Percentiles rank a stretch among this genome's conserved stretches.
These are phyloP conservation scores for Agrochola lychnidis DNA, from an alignment of 2,888 invertebrate species.

Conservation along the genomic window DNA sequence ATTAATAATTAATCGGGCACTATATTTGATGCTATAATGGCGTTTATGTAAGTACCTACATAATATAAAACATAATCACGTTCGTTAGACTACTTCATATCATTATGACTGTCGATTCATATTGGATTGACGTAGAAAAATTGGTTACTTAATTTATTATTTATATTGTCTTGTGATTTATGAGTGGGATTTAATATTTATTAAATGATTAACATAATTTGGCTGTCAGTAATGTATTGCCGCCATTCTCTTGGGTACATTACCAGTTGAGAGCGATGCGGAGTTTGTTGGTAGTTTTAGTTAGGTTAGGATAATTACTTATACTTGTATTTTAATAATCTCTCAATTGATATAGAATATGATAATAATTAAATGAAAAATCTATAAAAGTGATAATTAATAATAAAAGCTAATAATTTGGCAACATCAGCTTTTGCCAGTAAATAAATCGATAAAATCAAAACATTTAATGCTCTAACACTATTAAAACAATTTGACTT, in stretches of 20 bases:
- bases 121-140: slow-evolving; percentile 11
- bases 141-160: slow-evolving; percentile 11
- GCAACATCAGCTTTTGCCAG: not conserved
- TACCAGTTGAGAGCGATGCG: too few species aligned
- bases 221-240: not conserved
- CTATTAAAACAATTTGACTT: slow-evolving; percentile 5
- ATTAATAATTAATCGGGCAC: slow-evolving; percentile 17
- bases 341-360: too few species aligned
- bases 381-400: too few species aligned
- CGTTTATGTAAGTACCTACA: not conserved
- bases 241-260: too few species aligned
- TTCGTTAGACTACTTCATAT: not conserved
- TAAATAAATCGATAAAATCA: not conserved
- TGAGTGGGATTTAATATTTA: slow-evolving; percentile 23
- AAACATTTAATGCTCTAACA: not conserved
- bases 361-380: too few species aligned
- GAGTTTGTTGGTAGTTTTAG: too few species aligned
- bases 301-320: too few species aligned
- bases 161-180: slow-evolving; percentile 10
- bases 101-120: not conserved
- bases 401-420: not conserved
- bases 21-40: not conserved
- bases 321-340: too few species aligned
- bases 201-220: slow-evolving; percentile 23
- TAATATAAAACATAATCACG: not conserved